A percentile compares a stretch with the other conserved stretches of the same genome.
Conservation (phyloP, 2,113 vertebrate species). For the Geococcyx californianus region DNA sequence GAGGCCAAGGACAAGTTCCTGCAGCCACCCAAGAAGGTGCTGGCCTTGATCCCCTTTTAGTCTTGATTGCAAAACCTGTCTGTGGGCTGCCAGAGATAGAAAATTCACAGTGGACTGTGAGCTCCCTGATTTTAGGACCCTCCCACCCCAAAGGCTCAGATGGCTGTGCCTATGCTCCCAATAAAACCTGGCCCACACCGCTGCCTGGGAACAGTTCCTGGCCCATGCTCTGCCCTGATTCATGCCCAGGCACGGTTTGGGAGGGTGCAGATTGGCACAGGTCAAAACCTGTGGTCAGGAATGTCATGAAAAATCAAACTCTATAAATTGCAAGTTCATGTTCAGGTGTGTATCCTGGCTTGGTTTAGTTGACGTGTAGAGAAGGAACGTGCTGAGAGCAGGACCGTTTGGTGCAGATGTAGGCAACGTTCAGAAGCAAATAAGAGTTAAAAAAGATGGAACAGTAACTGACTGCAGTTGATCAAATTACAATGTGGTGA, state of each 20-base stretch:
- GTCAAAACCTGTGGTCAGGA: not conserved
- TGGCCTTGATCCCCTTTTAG: not conserved
- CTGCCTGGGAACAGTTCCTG: not conserved
- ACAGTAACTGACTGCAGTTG: not conserved
- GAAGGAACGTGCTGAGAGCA: not conserved
- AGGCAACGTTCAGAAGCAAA: too few relatives aligned
- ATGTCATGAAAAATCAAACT: not conserved
- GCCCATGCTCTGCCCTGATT: not conserved
- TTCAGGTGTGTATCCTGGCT: not conserved
- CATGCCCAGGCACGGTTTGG: not conserved
- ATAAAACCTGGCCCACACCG: not conserved
- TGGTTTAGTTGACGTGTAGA: not conserved
- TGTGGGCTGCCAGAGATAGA: not conserved
- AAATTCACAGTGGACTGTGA: not conserved
- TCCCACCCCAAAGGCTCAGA: not conserved
- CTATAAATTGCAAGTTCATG: not conserved
- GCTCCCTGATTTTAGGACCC: not conserved
- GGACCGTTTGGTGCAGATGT: not conserved
- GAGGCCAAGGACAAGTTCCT: not conserved
- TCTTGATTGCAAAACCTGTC: not conserved
- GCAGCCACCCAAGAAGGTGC: not conserved
- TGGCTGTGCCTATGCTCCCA: not conserved
- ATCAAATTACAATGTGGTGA: not conserved
- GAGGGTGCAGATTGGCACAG: fast-evolving
- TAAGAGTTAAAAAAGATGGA: not conserved